Evolutionary conservation across 2,113 vertebrate species (phyloP).

Genomic region (Labeo catla): DNA sequence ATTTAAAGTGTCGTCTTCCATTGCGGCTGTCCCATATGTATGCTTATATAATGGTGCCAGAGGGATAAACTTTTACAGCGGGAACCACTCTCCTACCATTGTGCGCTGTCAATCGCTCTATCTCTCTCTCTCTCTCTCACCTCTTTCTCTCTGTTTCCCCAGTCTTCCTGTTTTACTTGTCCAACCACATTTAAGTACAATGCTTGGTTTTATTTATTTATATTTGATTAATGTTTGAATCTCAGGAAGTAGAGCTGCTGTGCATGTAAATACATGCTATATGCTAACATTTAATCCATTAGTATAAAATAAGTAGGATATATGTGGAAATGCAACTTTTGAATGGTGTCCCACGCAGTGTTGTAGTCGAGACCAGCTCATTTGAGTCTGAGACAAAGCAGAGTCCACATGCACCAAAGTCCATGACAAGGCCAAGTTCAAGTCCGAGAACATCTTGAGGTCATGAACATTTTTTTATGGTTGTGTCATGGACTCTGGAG

Average conservation of each 20-base stretch:
- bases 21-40: constrained; percentile 99
- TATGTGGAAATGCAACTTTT: constrained; percentile 27
- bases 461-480: background rate
- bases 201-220: constrained; percentile 58
- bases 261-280: constrained; percentile 55
- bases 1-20: constrained; percentile 99
- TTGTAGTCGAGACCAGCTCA: background rate
- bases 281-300: constrained; percentile 70
- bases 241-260: constrained; percentile 69
- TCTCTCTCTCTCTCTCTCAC: constrained; percentile 51
- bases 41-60: constrained; percentile 96
- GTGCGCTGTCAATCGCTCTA: constrained; percentile 43
- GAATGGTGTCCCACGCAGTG: background rate
- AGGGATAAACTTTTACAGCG: constrained; percentile 96
- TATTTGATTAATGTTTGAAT: constrained; percentile 70
- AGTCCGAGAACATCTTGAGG: background rate
- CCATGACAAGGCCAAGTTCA: background rate
- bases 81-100: constrained; percentile 72
- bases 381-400: background rate
- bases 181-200: constrained; percentile 62
- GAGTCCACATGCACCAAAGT: background rate
- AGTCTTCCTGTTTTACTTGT: constrained; percentile 42
- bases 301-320: constrained; percentile 64
- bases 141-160: constrained; percentile 42
- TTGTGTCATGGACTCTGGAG: background rate